phyloP scores from a whole-genome alignment of 2,888 invertebrate species.

The Rapana venosa region DNA sequence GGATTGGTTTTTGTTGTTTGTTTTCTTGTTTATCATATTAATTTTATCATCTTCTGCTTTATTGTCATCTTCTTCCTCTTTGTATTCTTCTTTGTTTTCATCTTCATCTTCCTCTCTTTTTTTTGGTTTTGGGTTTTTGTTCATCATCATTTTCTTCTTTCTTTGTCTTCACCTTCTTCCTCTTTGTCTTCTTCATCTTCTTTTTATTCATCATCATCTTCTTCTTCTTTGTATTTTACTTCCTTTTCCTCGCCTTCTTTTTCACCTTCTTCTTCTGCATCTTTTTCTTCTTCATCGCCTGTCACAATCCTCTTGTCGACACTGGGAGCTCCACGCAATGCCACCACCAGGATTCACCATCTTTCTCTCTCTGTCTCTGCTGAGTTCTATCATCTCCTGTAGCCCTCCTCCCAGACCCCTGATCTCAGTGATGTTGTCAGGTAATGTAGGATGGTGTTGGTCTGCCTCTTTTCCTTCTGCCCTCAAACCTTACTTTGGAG shows the following conservation, averaged over 20 bases:
- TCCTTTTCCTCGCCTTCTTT: neutral
- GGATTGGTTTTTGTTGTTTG: no score
- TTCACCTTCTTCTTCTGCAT: neutral
- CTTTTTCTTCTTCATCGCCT: conserved; percentile 6
- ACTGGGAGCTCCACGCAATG: no score
- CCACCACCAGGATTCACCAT: neutral
- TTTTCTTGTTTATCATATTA: no score
- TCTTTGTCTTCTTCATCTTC: neutral
- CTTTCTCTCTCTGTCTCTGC: neutral
- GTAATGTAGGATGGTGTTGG: no score
- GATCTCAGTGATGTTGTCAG: no score
- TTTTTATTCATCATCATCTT: neutral
- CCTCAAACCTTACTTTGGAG: no score
- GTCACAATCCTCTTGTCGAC: conserved; percentile 11
- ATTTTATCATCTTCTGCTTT: neutral
- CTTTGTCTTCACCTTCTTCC: neutral
- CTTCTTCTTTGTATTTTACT: neutral
- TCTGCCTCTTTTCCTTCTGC: no score
- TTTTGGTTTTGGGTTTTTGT: neutral
- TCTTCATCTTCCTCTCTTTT: neutral
- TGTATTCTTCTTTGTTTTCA: neutral
- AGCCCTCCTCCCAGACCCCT: no score
- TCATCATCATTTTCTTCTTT: neutral
- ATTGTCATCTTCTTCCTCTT: neutral
- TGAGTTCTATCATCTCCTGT: no score